A percentile compares a stretch with the other conserved stretches of the same genome.
Evolutionary conservation across 2,888 invertebrate genomes (phyloP).

Genomic region (Athalia cordata): DNA sequence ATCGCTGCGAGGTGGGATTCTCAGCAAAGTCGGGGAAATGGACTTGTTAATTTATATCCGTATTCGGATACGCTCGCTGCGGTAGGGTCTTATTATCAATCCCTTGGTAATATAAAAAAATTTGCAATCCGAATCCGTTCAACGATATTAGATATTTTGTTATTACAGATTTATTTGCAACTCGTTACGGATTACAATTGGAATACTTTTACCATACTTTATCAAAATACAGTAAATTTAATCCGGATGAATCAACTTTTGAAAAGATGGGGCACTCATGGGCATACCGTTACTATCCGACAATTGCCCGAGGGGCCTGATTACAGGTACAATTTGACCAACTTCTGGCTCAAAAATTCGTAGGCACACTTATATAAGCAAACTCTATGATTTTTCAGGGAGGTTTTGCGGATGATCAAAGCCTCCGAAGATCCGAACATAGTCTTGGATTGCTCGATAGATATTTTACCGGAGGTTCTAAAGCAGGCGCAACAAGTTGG

Average conservation of each 20-base stretch:
- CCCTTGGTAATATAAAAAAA: not conserved
- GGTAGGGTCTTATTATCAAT: not conserved
- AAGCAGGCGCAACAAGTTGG: conserved; percentile 91
- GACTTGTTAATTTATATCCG: conserved; percentile 85
- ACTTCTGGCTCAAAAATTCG: not conserved
- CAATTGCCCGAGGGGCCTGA: conserved; percentile 80
- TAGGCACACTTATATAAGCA: not conserved
- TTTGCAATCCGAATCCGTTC: not conserved
- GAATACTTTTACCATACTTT: conserved; percentile 91
- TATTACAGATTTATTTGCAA: conserved; percentile 78
- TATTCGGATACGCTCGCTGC: conserved; percentile 66
- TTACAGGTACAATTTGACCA: conserved; percentile 76
- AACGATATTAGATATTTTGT: not conserved
- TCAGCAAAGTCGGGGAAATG: conserved; percentile 75
- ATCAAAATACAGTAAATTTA: conserved; percentile 86
- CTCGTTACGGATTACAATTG: conserved; percentile 85
- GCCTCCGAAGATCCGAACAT: conserved; percentile 82
- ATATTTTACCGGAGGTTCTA: conserved; percentile 77
- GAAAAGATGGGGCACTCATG: conserved; percentile 79
- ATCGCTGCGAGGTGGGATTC: conserved; percentile 86
- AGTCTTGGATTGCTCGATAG: conserved; percentile 82
- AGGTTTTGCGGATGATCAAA: conserved; percentile 82
- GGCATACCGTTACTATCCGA: conserved; percentile 78
- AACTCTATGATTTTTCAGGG: conserved; percentile 69
- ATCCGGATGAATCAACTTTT: conserved; percentile 83